Evolutionary conservation across 2,888 invertebrate species (phyloP).

Genomic region (Ryuthela nishihirai): DNA sequence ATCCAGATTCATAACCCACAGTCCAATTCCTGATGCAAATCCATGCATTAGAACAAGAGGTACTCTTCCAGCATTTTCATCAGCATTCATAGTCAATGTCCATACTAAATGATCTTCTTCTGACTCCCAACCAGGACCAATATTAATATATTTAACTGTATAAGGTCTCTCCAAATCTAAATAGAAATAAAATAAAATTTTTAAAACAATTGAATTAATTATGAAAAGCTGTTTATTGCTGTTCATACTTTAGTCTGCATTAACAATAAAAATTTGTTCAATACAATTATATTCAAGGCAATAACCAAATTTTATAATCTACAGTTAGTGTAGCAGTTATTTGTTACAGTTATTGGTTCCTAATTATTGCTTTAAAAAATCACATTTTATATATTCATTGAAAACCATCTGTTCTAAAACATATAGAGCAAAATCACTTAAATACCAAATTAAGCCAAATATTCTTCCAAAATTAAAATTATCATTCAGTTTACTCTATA

Average conservation of each 20-base stretch:
- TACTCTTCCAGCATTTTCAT: constrained; percentile 46
- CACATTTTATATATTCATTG: no score
- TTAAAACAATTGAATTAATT: constrained; percentile 1
- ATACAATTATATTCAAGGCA: no score
- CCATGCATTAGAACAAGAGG: constrained; percentile 92
- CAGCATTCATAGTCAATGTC: constrained; percentile 65
- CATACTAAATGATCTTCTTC: constrained; percentile 61
- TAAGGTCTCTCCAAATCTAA: constrained; percentile 38
- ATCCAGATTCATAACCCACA: constrained; percentile 92
- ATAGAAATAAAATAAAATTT: neutral
- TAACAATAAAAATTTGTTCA: neutral
- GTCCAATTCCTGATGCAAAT: constrained; percentile 84
- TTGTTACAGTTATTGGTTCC: no score
- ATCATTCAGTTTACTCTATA: no score
- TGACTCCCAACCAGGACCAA: constrained; percentile 59
- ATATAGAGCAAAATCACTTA: no score
- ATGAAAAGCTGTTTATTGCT: neutral
- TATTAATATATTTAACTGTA: constrained; percentile 32
- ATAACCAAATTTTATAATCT: no score
- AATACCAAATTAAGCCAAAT: no score
- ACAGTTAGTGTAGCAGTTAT: no score
- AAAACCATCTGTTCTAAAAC: no score
- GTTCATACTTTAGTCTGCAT: neutral
- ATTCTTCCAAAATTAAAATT: no score
- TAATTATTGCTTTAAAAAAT: no score